Evolutionary conservation across 2,888 invertebrate genomes (phyloP), one percentile per base, ranked within the genome.

Genomic region (Eugnorisma glareosa): DNA sequence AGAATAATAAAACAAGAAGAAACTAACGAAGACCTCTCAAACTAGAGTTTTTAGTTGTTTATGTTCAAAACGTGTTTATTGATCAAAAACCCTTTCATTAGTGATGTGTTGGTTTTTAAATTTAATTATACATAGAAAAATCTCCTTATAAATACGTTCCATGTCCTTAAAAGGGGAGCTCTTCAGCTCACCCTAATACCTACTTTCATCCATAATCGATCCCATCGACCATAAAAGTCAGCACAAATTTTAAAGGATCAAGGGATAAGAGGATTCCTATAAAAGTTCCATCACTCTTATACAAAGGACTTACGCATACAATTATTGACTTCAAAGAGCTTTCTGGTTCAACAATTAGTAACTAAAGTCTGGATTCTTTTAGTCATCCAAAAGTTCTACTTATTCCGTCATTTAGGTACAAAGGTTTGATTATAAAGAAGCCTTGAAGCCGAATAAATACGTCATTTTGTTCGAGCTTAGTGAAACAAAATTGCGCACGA

Each of bases 401-500:
- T 57, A 35, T 18, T 66, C 18, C 28, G 40, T 40, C 7, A 40
- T 75, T 64, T 28, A 35, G 7, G 13, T 57, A 48, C 11, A 64
- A 66, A 48, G 2, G 35, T 43, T 77, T 61, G 51, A 67, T 77
- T 7, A 10, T 45, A 45, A 63, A 67, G 66, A 54, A 61, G 15
- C 40, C 28, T 67, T 2, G 3, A 68, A 43, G n/a, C 35, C 11
- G 24, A 57, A 57, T 69, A n/a, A 80, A 40, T 48, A 61, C 48
- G 18, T 31, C 57, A 63, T 63, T 72, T 81, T 51, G n/a, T 61
- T 54, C n/a, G 21, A 85, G 67, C 40, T 63, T 64, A 63, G 40
- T 15, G 37, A 72, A 64, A 74, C 64, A 64, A 75, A 88, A 84
- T 83, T 77, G 76, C 69, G 45, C 71, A 69, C 64, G 79, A 86